Evolutionary conservation across 2,888 invertebrate genomes (phyloP), one percentile per base, ranked within the genome.

Genomic region (Pyralis farinalis): DNA sequence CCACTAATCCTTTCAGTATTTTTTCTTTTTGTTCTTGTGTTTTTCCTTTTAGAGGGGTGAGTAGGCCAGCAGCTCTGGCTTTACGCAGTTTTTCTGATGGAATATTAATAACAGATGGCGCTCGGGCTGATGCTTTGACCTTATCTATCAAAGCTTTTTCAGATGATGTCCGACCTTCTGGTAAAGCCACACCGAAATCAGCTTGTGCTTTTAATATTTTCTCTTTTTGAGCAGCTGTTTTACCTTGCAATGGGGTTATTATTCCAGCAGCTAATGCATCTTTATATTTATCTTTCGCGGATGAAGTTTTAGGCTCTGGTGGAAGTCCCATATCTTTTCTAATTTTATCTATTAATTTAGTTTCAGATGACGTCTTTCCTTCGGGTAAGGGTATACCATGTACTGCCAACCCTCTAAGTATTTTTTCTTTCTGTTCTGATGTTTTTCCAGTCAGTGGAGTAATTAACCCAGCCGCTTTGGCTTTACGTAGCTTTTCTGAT

Each of bases 301-400:
- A 11, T 8, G 42, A 4, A 9, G 55, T 51, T 43, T 55, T 53
- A 0, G 63, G 58, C 39, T 51, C 52, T 1, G 57, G 51, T 6
- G 58, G 57, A 3, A 58, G 44, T 5, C 58, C 56, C 10, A 58
- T 5, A 1, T 58, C 55, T 20, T 38, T 37, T 42, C 44, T 21
- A 0, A 63, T 44, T 44, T 53, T 55, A 0, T 52, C 40, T 8
- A 63, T 45, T 0, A 63, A 8, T 36, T 57, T 49, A 27, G 49
- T 51, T 30, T 64, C 58, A 1, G 61, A 62, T 0, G 43, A n/a
- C 3, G 56, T 58, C 40, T 51, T 54, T 0, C 42, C 58, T 35
- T 55, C 55, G 0, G 59, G 58, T 1, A 63, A 43, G 3, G 54
- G 54, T 5, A 58, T 40, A 1, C 51, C 56, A 16, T 47, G 39